Evolutionary conservation across 2,888 invertebrate species (phyloP), one percentile per base, ranked within the genome.

Genomic region (Amphipyra berbera): DNA sequence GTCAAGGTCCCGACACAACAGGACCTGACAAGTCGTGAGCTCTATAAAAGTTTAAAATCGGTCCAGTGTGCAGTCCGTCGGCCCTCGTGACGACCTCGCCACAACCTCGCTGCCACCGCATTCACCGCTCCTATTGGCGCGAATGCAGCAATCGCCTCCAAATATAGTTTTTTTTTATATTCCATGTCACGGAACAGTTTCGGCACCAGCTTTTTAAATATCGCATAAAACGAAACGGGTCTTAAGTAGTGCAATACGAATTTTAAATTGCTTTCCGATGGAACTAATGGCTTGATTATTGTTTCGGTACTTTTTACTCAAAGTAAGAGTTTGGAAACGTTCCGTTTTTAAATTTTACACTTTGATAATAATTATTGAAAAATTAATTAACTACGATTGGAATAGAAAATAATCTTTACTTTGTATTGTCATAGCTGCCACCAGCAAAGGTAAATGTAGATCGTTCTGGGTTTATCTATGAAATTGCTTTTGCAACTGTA

Each of bases 41-140:
- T 78, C 81, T 79, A 80, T 78, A 79, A 76, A 78, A 78, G 73
- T 80, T 80, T 71, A 62, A 80, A 80, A 76, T 79, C 79, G 50
- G 78, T 78, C 68, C 72, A 69, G 82, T 82, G 81, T 79, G 79
- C 80, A 74, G 76, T 72, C 64, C 75, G 81, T 81, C 79, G 85
- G 88, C 87, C 89, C 88, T 90, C 88, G 88, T 69, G 68, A 56
- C 90, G 92, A 89, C 93, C 93, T 93, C 91, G 90, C 73, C 52
- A 65, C 88, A 90, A 85, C 92, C 92, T 92, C 91, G 91, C 78
- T 71, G 72, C 78, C 79, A 76, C 85, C 86, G 89, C 93, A 88
- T 93, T 93, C 93, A 92, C 94, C 87, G 85, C 82, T 86, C 86
- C 90, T 76, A 92, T 92, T 93, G 92, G 92, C 83, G 88, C 85